Evolutionary conservation across 2,888 invertebrate species (phyloP).

Genomic region (Noctua comes): DNA sequence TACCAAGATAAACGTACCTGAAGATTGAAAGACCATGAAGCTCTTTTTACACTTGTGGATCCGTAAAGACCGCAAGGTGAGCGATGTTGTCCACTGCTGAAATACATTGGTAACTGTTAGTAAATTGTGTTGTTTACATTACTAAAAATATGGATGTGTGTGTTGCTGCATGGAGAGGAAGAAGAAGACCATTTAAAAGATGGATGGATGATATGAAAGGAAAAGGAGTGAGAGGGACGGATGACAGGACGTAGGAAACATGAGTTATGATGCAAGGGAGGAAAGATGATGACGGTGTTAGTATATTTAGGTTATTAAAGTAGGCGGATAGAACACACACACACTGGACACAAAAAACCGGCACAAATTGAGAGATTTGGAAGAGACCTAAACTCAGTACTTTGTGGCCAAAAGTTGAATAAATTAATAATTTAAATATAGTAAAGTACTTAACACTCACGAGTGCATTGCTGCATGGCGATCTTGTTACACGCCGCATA

Average conservation of each 20-base stretch:
- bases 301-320: background rate
- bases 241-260: background rate
- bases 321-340: background rate
- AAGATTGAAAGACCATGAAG: background rate
- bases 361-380: background rate
- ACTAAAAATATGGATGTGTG: background rate
- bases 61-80: background rate
- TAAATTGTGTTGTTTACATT: background rate
- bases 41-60: background rate
- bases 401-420: background rate
- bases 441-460: conserved; percentile 18
- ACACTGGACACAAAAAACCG: too few species aligned
- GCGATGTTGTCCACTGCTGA: conserved; percentile 30
- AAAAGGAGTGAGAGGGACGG: background rate
- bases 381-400: background rate
- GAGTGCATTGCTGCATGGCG: conserved; percentile 25
- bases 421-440: background rate
- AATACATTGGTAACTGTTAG: background rate
- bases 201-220: background rate
- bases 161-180: background rate
- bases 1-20: background rate
- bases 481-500: conserved; percentile 39
- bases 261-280: background rate
- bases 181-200: background rate
- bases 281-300: background rate